Evolutionary conservation across 2,113 vertebrate genomes (phyloP), one percentile per base, ranked within the genome.

Genomic region (Lasiurus borealis): DNA sequence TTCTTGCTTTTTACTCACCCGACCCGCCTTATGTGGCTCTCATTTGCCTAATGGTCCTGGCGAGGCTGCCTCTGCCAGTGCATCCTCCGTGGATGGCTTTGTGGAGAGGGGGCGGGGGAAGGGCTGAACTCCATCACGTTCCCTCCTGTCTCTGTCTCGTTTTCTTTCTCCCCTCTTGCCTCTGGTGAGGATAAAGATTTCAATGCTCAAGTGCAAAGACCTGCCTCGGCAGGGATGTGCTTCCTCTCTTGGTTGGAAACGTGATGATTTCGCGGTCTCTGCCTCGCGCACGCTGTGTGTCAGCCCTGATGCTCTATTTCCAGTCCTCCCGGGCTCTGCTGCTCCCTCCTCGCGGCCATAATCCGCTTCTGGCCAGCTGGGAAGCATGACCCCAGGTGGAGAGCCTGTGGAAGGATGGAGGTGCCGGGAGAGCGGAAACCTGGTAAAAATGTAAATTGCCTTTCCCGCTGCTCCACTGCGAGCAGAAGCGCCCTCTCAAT

Each of bases 401-500:
- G 89, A 95, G 66, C 18, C 93, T 84, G 95, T 93, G 97, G 96
- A 91, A 98, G 93, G 90, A 54, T 94, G 91, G 90, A 88, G 96
- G 85, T 89, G 90, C 93, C 94, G 29, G 93, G 96, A 93, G 95
- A 92, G 73, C 85, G 83, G 94, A 98, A 97, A 95, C 80, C 72
- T 96, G 97, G 78, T 96, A 96, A 98, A 98, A 97, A 95, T 97
- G 93, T 80, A 97, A 85, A 95, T 95, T 59, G 46, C 96, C 97
- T 96, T 80, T 96, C 94, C 92, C 96, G 59, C 82, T 97, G 59
- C 77, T 95, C 89, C 93, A 68, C 50, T 95, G 52, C 87, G 93
- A 75, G 68, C 75, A 90, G 95, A 93, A 85, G 13, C 18, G 97
- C 97, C 95, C 57, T 21, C 93, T 95, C 95, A 85, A 93, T 96